Conservation (phyloP, 2,113 vertebrate species). For the Gallinago media region DNA sequence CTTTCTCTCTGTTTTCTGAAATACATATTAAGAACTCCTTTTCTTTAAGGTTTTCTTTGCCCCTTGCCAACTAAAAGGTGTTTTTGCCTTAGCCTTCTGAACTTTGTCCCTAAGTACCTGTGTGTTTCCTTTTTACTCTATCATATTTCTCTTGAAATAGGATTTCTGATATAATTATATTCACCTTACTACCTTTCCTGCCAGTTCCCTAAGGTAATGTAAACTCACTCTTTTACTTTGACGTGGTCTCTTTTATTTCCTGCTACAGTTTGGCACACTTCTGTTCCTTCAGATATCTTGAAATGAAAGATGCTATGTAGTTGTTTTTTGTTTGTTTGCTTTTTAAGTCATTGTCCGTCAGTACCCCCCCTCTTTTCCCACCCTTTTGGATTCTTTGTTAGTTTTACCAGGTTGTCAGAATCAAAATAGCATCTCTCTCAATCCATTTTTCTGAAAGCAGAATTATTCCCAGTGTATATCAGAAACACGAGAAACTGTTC, state of each 20-base stretch:
- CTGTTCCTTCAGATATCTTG: not conserved
- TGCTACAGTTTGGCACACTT: not conserved
- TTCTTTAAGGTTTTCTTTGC: not conserved
- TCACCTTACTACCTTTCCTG: not conserved
- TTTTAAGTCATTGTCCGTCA: too few relatives aligned
- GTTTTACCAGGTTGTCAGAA: not conserved
- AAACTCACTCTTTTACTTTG: not conserved
- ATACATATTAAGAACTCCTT: not conserved
- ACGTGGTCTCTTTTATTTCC: not conserved
- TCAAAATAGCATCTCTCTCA: not conserved
- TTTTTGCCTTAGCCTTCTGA: not conserved
- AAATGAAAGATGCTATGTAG: rapidly evolving
- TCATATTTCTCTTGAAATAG: not conserved
- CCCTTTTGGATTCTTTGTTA: not conserved
- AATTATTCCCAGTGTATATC: not conserved
- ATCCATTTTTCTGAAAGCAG: not conserved
- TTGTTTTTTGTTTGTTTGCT: not conserved
- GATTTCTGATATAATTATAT: not conserved
- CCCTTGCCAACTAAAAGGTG: not conserved
- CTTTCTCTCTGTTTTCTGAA: not conserved
- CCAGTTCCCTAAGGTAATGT: not conserved
- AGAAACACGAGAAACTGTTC: not conserved
- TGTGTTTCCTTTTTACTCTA: not conserved
- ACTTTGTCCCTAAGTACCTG: not conserved
- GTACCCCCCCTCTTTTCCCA: too few relatives aligned